Conservation (phyloP, 2,888 invertebrate species). For the Agriopis marginaria region DNA sequence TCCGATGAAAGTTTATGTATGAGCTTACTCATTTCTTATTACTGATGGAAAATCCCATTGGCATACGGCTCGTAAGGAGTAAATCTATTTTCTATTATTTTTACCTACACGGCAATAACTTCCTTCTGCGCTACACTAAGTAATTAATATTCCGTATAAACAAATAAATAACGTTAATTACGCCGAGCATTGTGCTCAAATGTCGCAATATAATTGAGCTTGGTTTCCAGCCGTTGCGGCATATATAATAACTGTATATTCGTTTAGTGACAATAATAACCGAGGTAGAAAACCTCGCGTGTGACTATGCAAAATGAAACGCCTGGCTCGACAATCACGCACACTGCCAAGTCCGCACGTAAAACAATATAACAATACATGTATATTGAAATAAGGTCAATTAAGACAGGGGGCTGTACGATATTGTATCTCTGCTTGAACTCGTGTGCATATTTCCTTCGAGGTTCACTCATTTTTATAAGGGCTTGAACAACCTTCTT, state of each 20-base stretch:
- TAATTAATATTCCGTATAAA: constrained; percentile 15
- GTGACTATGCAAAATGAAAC: constrained; percentile 54
- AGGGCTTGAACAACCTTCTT: too few species aligned
- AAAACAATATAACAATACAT: constrained; percentile 30
- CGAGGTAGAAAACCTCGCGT: constrained; percentile 51
- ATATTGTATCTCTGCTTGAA: constrained; percentile 15
- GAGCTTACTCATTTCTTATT: too few species aligned
- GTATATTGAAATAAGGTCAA: constrained; percentile 40
- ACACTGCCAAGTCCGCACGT: constrained; percentile 42
- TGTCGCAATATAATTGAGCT: constrained; percentile 43
- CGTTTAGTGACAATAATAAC: constrained; percentile 51
- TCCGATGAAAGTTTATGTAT: too few species aligned
- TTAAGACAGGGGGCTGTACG: constrained; percentile 11
- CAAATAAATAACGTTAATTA: constrained; percentile 35
- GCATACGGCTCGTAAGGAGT: neutral
- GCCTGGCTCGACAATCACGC: constrained; percentile 55
- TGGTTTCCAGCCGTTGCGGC: constrained; percentile 37
- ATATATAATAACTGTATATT: constrained; percentile 35
- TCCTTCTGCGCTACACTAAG: neutral
- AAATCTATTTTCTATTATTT: neutral
- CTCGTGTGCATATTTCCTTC: constrained; percentile 1
- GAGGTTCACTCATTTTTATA: constrained; percentile 5
- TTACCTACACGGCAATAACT: neutral
- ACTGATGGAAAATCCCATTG: too few species aligned
- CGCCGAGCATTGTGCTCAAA: constrained; percentile 28